phyloP scores from a whole-genome alignment of 2,113 vertebrate genomes.

The Corythornis madagascariensis region DNA sequence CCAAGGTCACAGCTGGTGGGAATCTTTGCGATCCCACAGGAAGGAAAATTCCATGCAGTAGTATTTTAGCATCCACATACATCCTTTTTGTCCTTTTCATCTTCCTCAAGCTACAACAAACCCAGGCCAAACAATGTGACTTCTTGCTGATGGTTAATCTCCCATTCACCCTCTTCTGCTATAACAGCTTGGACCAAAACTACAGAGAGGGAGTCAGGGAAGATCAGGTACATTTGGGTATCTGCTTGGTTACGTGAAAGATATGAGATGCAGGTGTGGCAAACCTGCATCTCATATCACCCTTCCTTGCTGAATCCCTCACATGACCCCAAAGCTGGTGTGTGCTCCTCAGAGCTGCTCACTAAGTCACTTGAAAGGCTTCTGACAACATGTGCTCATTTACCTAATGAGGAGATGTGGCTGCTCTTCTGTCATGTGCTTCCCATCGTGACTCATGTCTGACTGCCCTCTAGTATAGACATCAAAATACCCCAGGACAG shows the following conservation, averaged over 20 bases:
- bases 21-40: no score
- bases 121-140: neutral
- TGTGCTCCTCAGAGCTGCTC: rapidly evolving
- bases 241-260: neutral
- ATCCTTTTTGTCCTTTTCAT: neutral
- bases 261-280: neutral
- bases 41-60: no score
- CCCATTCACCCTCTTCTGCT: neutral
- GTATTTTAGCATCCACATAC: no score
- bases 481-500: neutral
- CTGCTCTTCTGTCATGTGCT: neutral
- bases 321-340: neutral
- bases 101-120: neutral
- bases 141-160: neutral
- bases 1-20: no score
- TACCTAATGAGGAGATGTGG: neutral
- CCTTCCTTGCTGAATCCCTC: neutral
- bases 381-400: neutral
- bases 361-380: neutral
- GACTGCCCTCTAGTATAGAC: neutral
- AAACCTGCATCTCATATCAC: neutral
- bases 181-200: neutral
- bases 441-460: neutral
- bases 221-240: neutral
- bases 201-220: rapidly evolving